A percentile compares a stretch with the other conserved stretches of the same genome.
phyloP scores from a whole-genome alignment of 2,888 invertebrate species.

The Anarsia innoxiella region DNA sequence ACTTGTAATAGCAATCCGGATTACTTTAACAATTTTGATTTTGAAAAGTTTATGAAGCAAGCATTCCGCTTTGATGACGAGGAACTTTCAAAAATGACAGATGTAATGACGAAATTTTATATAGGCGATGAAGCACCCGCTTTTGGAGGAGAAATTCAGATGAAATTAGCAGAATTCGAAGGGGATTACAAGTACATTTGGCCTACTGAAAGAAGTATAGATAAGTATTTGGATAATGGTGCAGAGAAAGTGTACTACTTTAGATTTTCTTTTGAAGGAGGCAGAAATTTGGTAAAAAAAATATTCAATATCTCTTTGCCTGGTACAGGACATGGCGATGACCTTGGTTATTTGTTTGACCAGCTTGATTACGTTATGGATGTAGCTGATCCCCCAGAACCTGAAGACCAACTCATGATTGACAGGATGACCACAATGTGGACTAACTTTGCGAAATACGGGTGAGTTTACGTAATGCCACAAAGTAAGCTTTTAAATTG shows the following conservation, averaged over 20 bases:
- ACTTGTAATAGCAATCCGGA: slow-evolving; percentile 19
- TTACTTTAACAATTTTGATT: slow-evolving; percentile 20
- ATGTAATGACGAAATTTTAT: slow-evolving; percentile 33
- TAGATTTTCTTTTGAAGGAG: slow-evolving; percentile 43
- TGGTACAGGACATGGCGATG: slow-evolving; percentile 41
- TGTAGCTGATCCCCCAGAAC: slow-evolving; percentile 12
- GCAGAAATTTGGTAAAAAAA: slow-evolving; percentile 27
- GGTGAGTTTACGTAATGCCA: slow-evolving; percentile 8
- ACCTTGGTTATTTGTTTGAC: slow-evolving; percentile 43
- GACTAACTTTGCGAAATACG: slow-evolving; percentile 13
- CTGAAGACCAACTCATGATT: slow-evolving; percentile 34
- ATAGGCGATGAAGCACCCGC: slow-evolving; percentile 33
- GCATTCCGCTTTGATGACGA: slow-evolving; percentile 23
- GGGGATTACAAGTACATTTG: slow-evolving; percentile 39
- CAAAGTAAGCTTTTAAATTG: too few species aligned
- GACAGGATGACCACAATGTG: slow-evolving; percentile 39
- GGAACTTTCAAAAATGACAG: slow-evolving; percentile 15
- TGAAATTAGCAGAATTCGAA: slow-evolving; percentile 31
- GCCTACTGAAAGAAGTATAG: slow-evolving; percentile 34
- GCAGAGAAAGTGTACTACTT: slow-evolving; percentile 39
- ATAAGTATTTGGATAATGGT: slow-evolving; percentile 27
- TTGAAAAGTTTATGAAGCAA: slow-evolving; percentile 20
- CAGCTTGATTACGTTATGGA: too few species aligned
- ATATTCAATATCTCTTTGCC: too few species aligned
- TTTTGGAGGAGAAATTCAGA: slow-evolving; percentile 20